These are phyloP conservation scores for Zophobas atratus DNA, from an alignment of 1,140 invertebrate species.

Conservation along the genomic window DNA sequence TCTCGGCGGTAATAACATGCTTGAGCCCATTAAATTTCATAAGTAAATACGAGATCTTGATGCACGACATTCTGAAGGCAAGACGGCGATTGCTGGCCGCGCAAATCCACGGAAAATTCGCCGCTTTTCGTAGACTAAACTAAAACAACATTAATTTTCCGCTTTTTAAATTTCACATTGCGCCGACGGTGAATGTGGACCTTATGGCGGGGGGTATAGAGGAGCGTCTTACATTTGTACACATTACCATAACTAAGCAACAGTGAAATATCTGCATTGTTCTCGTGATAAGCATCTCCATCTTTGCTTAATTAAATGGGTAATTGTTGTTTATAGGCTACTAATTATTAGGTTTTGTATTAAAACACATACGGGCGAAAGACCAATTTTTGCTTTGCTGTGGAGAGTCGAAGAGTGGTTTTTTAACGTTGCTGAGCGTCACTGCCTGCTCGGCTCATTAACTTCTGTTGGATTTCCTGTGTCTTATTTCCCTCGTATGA, in stretches of 20 bases:
- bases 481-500: no score
- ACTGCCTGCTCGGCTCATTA: no score
- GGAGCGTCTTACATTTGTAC: constrained; percentile 32
- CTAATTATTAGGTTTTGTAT: constrained; percentile 46
- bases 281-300: constrained; percentile 57
- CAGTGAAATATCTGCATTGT: constrained; percentile 62
- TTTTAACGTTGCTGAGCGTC: no score
- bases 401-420: no score
- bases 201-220: constrained; percentile 20
- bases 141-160: constrained; percentile 53
- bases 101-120: constrained; percentile 27
- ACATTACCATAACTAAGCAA: constrained; percentile 62
- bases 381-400: not conserved
- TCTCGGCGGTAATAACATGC: constrained; percentile 64
- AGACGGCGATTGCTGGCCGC: constrained; percentile 17
- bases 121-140: constrained; percentile 32
- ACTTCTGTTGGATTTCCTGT: no score
- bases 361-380: constrained; percentile 17
- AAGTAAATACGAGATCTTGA: constrained; percentile 63
- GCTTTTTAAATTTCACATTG: constrained; percentile 55
- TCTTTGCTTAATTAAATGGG: constrained; percentile 60
- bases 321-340: constrained; percentile 58
- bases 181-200: constrained; percentile 42
- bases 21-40: constrained; percentile 64
- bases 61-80: constrained; percentile 58